Base-by-base conservation (phyloP, 2,888 invertebrate genomes). In the Ceramica pisi region DNA sequence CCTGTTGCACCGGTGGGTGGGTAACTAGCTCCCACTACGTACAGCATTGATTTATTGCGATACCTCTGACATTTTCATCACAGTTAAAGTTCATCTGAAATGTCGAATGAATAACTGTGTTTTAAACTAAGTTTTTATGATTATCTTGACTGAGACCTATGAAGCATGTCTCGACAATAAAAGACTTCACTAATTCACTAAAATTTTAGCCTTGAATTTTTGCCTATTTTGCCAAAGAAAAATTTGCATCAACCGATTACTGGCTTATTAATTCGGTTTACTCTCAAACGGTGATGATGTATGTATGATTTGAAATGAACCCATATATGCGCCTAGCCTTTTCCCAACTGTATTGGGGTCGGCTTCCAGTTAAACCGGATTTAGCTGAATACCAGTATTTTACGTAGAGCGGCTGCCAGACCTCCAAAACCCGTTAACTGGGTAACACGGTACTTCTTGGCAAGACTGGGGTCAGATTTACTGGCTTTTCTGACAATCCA, bases 31-130 rank as follows among this genome's bases (percentile, higher is more conserved):
- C 44, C 50, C 70, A 50, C 38, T 38, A n/a, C 26, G 35, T 57
- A 72, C 31, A 62, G 8, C 51, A 74, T 74, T 74, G 64, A 53
- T 63, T 71, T 71, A 71, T 26, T 26, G 53, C 9, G 53, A 5
- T 31, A 55, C 51, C 26, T 31, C 46, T 16, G 38, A 53, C 8
- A 46, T 41, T 46, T 50, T 44, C 35, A 57, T 46, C 23, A 51
- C 35, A 46, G 23, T 41, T 75, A 10, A 23, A 41, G 38, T 10
- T 48, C 38, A 35, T 41, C 16, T 67, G 16, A 41, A 75, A 41
- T n/a, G 38, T 67, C 26, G 31, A 66, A 31, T 6, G 4, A 66
- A 46, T 23, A 31, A 31, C 31, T 31, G 31, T 6, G 31, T 31
- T 31, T 31, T 31, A 31, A 31, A 31, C 31, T 31, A 53, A 38